A percentile compares a stretch with the other conserved stretches of the same genome.
These are phyloP conservation scores for Heteromurus nitidus DNA, from an alignment of 2,888 invertebrate genomes.

Conservation along the genomic window DNA sequence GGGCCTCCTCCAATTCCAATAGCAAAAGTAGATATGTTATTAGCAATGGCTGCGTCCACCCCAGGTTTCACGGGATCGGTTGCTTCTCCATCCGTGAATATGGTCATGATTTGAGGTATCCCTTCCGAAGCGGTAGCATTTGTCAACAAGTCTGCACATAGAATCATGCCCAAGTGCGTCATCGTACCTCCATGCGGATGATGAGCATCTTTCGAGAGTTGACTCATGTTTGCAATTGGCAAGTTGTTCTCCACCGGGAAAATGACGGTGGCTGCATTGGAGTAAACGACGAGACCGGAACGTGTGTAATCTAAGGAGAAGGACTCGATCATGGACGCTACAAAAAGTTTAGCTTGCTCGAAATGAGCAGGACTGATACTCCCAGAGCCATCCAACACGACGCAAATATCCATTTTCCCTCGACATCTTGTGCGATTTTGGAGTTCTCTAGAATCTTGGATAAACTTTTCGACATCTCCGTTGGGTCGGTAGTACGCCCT, in stretches of 20 bases:
- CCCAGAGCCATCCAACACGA: constrained; percentile 66
- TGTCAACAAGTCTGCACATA: constrained; percentile 26
- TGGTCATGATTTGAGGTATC: constrained; percentile 39
- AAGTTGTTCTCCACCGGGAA: constrained; percentile 40
- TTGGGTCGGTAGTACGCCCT: constrained; percentile 35
- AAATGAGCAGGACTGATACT: constrained; percentile 50
- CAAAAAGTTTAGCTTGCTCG: constrained; percentile 44
- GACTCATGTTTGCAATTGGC: constrained; percentile 12
- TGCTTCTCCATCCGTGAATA: constrained; percentile 52
- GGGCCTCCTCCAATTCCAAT: constrained; percentile 57
- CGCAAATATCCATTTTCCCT: constrained; percentile 61
- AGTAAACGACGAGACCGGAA: constrained; percentile 58
- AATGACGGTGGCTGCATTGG: background rate
- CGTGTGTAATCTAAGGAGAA: constrained; percentile 46
- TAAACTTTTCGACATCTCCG: background rate
- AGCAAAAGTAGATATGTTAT: constrained; percentile 48
- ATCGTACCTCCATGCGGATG: constrained; percentile 40
- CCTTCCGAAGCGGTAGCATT: background rate
- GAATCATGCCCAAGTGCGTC: constrained; percentile 41
- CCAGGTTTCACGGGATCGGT: background rate
- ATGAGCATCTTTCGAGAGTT: background rate
- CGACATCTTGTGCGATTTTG: constrained; percentile 38
- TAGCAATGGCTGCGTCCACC: background rate
- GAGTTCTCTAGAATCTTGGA: constrained; percentile 9
- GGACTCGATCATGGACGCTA: constrained; percentile 43